Percentiles rank a stretch among this genome's conserved stretches.
These are phyloP conservation scores for Takifugu rubripes DNA, from an alignment of 2,797 vertebrate species.

Conservation along the genomic window DNA sequence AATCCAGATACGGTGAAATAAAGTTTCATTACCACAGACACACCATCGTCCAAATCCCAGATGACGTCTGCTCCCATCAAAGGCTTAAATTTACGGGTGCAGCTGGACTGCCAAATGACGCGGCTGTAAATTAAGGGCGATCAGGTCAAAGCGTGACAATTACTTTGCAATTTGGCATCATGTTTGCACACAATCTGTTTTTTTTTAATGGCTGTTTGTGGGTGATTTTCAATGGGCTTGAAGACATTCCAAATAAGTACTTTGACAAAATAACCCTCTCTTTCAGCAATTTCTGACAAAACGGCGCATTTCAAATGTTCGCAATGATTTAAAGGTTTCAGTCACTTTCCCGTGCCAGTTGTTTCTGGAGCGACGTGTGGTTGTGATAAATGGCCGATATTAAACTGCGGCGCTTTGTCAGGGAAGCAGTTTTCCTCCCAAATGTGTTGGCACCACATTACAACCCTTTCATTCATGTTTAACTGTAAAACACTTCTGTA, in stretches of 20 bases:
- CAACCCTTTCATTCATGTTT: no score
- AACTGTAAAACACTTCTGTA: no score
- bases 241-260: no score
- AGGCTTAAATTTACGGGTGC: conserved; percentile 8
- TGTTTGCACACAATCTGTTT: conserved; percentile 17
- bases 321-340: no score
- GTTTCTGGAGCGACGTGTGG: no score
- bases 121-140: conserved; percentile 5
- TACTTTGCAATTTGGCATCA: conserved; percentile 19
- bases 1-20: conserved; percentile 1
- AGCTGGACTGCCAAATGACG: conserved; percentile 22
- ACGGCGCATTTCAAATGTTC: no score
- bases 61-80: conserved; percentile 9
- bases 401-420: no score
- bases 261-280: background rate
- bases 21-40: conserved; percentile 12
- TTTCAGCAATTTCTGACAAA: no score
- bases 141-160: conserved; percentile 13
- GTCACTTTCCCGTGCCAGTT: no score
- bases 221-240: background rate
- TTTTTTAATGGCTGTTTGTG: conserved; percentile 4
- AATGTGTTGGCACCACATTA: no score
- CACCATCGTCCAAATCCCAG: conserved; percentile 3
- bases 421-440: no score
- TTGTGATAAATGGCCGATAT: no score